Evolutionary conservation across 2,113 vertebrate species (phyloP).

Genomic region (Myotis yumanensis): DNA sequence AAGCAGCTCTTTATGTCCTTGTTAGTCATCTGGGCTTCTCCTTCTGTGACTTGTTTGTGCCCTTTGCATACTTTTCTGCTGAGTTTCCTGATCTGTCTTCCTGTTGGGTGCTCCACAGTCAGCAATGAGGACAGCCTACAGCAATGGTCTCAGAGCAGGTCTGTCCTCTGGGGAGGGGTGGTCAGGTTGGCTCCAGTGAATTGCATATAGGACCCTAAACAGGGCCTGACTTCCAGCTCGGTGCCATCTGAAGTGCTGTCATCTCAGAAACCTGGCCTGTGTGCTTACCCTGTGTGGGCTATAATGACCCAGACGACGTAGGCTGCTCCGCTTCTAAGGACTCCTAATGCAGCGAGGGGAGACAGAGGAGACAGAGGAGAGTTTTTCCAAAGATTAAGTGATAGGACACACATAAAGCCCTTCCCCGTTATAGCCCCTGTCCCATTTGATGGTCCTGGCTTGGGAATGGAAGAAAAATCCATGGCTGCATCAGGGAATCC

Average conservation of each 20-base stretch:
- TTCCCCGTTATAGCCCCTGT: neutral
- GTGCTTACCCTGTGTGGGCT: neutral
- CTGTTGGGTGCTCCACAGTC: neutral
- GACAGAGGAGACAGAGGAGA: neutral
- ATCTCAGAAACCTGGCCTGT: neutral
- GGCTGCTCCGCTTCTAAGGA: neutral
- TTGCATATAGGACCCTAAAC: neutral
- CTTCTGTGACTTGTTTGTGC: neutral
- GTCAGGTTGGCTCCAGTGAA: neutral
- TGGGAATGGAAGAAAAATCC: neutral
- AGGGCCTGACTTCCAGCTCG: neutral
- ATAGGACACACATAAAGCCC: neutral
- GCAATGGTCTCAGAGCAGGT: neutral
- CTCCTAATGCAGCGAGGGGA: neutral
- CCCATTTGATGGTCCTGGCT: neutral
- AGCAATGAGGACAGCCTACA: neutral
- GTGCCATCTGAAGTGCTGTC: neutral
- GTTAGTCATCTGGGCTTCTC: neutral
- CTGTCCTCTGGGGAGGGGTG: neutral
- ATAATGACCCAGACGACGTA: neutral
- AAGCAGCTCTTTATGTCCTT: neutral
- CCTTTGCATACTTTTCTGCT: neutral
- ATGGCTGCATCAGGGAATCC: too few relatives aligned
- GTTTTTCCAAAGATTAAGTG: neutral
- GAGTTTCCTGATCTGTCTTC: neutral